A percentile compares a stretch with the other conserved stretches of the same genome.
phyloP scores from a whole-genome alignment of 2,888 invertebrate genomes.

The Nomada lathburiana region DNA sequence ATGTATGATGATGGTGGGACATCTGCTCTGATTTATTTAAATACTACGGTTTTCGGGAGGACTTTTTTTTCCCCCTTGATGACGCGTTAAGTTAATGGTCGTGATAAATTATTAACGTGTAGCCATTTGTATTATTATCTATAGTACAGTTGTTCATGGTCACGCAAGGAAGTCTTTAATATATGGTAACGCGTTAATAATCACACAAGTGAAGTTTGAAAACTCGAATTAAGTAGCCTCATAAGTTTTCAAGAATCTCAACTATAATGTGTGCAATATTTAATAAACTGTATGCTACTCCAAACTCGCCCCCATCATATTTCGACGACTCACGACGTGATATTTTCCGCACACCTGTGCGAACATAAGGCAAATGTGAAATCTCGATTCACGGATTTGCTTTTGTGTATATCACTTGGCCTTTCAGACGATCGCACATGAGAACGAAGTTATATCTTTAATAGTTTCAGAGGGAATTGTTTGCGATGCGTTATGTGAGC shows the following conservation, averaged over 20 bases:
- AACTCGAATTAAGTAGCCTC: too few species aligned
- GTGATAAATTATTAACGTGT: neutral
- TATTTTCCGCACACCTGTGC: conserved; percentile 2
- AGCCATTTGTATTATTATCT: neutral
- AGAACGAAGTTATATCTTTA: conserved; percentile 33
- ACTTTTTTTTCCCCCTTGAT: neutral
- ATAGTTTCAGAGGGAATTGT: conserved; percentile 26
- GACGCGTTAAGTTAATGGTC: neutral
- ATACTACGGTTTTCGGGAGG: neutral
- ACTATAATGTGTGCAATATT: neutral
- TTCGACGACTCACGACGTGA: neutral
- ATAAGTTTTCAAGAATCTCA: neutral
- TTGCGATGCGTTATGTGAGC: conserved; percentile 13
- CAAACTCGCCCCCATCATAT: neutral
- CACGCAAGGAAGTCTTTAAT: neutral
- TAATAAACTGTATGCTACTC: neutral
- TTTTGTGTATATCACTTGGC: neutral
- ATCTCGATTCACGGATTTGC: conserved; percentile 12
- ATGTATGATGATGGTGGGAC: conserved; percentile 13
- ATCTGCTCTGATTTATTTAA: conserved; percentile 27
- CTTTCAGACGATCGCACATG: neutral
- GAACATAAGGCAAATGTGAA: neutral
- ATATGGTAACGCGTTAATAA: neutral
- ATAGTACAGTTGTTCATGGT: neutral
- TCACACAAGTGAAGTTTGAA: neutral